These are phyloP conservation scores for Proisotoma minuta DNA, from an alignment of 2,888 invertebrate species.

Conservation along the genomic window DNA sequence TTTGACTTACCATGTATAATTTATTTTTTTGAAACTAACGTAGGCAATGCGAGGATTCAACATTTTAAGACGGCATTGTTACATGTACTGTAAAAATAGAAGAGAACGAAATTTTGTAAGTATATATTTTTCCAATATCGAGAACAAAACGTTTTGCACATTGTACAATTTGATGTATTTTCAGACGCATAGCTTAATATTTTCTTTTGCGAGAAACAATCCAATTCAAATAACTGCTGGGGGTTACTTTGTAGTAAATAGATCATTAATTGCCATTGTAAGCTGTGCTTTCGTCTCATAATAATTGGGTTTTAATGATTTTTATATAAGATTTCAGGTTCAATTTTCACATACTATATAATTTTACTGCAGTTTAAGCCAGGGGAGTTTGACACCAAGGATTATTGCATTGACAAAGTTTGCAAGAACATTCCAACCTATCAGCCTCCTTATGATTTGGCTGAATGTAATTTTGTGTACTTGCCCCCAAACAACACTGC, in stretches of 20 bases:
- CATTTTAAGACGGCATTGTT: not conserved
- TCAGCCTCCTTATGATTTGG: too few species aligned
- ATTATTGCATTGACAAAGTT: too few species aligned
- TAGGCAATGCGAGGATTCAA: not conserved
- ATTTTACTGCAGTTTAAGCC: not conserved
- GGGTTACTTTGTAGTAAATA: not conserved
- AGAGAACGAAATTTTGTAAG: not conserved
- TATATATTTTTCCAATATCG: not conserved
- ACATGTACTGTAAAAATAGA: not conserved
- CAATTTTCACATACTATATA: not conserved
- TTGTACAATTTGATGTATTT: not conserved
- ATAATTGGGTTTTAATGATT: too few species aligned
- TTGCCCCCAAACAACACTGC: too few species aligned
- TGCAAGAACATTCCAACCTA: too few species aligned
- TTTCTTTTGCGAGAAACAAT: not conserved
- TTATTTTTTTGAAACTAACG: too few species aligned
- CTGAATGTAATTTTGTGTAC: too few species aligned
- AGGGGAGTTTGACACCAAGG: not conserved
- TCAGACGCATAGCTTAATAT: not conserved
- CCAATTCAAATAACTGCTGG: not conserved
- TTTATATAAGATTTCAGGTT: not conserved
- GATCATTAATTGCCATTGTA: not conserved
- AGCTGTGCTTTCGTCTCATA: not conserved
- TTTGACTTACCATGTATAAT: too few species aligned
- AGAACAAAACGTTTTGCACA: not conserved